Evolutionary conservation across 2,113 vertebrate species (phyloP), one percentile per base, ranked within the genome.

Genomic region (Dromaius novaehollandiae): DNA sequence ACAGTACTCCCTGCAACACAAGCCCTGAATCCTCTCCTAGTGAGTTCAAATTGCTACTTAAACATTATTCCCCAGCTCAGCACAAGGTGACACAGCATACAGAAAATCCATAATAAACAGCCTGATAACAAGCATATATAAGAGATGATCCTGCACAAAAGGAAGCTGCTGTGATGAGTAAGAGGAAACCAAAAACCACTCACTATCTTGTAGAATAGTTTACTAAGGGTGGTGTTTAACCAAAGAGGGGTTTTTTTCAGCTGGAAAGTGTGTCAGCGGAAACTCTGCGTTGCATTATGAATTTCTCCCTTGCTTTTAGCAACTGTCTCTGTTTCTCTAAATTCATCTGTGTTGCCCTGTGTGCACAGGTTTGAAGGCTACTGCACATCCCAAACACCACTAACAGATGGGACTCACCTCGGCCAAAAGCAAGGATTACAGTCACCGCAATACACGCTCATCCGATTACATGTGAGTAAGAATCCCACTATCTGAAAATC

Each of bases 381-480:
- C 0, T 56, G 66, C 28, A 36, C 56, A n/a, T 34, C 77, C 80
- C 63, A 63, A 34, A 44, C 36, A 55, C 63, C 77, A 53, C 75
- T 71, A 74, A 82, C 81, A 95, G 93, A 95, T 95, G 96, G 95
- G 83, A 88, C 61, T 78, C 63, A 89, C 85, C 66, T 92, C 83
- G 70, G 86, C 36, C 83, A 77, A 0, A 83, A 90, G 68, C 74
- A 70, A 32, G 70, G 92, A 88, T 95, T 92, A 89, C 1, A 51
- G 71, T 68, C 86, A 88, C 55, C 48, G 60, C 0, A 3, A 90
- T 68, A 83, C 19, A 58, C 68, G 74, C 73, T 86, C 71, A 93
- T 61, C 63, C 0, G 0, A 86, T 82, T 66, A 88, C n/a, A 22
- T 8, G 7, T 13, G 46, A 75, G 87, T 68, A 51, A 70, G 32